Base-by-base conservation (phyloP, 2,113 vertebrate genomes). In the Rhipidura dahli region DNA sequence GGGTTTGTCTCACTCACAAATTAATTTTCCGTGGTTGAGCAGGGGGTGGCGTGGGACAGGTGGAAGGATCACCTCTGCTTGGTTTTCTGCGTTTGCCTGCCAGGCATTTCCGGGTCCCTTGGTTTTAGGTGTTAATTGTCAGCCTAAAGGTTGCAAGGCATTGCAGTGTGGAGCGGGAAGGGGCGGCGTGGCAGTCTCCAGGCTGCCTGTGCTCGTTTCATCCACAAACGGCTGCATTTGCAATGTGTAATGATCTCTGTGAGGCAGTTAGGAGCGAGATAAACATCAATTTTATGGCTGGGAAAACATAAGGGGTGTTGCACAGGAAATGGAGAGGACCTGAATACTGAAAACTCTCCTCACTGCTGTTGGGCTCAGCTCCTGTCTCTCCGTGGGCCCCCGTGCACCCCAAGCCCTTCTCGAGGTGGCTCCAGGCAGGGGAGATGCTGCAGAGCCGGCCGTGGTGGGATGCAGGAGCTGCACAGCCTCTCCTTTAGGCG, bases 221-320 rank as follows among this genome's bases (percentile, higher is more conserved):
- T 71, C 91, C 21, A n/a, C 83, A 81, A 94, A 89, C 51, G 83
- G 89, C 72, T 89, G 89, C 64, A 95, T 95, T 94, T 92, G 89
- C 81, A 61, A 47, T 87, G 89, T 91, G 93, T 97, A 89, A 94
- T 96, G 89, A 94, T 95, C 87, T 93, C 94, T 96, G 89, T 56
- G 92, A 96, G 84, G 81, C 94, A 94, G 89, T 95, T 95, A 95
- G 87, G n/a, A 53, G 83, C 0, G 27, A 93, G 92, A 92, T 95
- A 95, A 96, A 90, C 93, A 93, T 90, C 87, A 80, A 63, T 95
- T 94, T 92, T 96, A 91, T 70, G 91, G 81, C 93, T 88, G 86
- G 89, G 69, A 87, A 94, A 96, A 93, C 83, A 87, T 60, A 83
- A 92, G 54, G 80, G 69, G 68, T 68, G 87, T 89, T 86, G 84